Base-by-base conservation (phyloP, 2,797 vertebrate genomes). In the Otolemur crassicaudatus region DNA sequence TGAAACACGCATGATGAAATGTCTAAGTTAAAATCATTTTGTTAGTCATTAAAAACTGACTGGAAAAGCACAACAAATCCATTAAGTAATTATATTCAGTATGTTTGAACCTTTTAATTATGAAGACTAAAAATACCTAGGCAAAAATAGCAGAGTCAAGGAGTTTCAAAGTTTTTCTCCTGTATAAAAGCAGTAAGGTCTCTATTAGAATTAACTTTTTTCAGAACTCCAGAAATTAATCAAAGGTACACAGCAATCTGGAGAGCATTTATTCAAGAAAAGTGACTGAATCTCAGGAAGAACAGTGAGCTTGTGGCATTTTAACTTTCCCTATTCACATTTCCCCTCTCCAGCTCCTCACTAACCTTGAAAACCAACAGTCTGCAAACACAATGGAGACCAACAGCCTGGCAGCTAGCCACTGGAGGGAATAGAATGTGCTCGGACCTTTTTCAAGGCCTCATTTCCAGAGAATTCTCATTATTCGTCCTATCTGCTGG, bases 11-110 rank as follows among this genome's bases (percentile, higher is more conserved):
- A 34, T 61, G n/a, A 75, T 86, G 67, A 76, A 90, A 86, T 75
- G 58, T 81, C 90, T 81, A 25, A 17, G 27, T 84, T 93, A 56
- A 82, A 88, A 84, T n/a, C 37, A 67, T 84, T 56, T 80, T 77
- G n/a, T 65, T 89, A 53, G 49, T 53, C 49, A 53, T 53, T 53
- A 79, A 20, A 80, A 84, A 75, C 34, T 53, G 11, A 67, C 19
- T 49, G 37, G 69, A 61, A 95, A 77, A 83, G 31, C 34, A 75
- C 8, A 69, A n/a, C 27, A 83, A 69, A 77, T 49, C 12, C 25
- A 82, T 29, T 37, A 25, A 73, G 56, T 53, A 56, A 34, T 67
- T 46, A 58, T 16, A 60, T 27, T 34, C 13, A 23, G 40, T 75
- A 43, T 43, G 40, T 65, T 80, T 80, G 31, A 43, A 13, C 20